A percentile compares a stretch with the other conserved stretches of the same genome.
phyloP scores from a whole-genome alignment of 2,113 vertebrate genomes.

The Enhydra lutris region DNA sequence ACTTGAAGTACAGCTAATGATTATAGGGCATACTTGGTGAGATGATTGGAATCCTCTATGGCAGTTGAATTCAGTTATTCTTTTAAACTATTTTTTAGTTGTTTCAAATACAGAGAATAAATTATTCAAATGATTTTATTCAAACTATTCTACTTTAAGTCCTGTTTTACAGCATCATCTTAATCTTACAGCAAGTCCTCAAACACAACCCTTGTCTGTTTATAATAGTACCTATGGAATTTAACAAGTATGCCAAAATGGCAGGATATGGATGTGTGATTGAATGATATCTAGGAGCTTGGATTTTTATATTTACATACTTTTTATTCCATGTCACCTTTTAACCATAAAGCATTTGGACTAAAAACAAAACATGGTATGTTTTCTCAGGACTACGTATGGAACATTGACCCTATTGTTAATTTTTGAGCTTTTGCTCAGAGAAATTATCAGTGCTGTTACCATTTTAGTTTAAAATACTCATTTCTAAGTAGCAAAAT shows the following conservation, averaged over 20 bases:
- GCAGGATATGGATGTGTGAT: not conserved
- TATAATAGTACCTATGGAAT: not conserved
- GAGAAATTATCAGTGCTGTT: not conserved
- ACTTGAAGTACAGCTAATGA: conserved; percentile 17
- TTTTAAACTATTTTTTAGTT: conserved; percentile 13
- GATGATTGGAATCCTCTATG: not conserved
- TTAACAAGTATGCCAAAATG: not conserved
- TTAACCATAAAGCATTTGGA: not conserved
- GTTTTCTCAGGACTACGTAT: not conserved
- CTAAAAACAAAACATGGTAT: not conserved
- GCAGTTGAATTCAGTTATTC: not conserved
- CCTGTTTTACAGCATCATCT: not conserved
- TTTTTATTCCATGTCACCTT: not conserved
- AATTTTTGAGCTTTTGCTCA: conserved; percentile 1
- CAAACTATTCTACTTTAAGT: not conserved
- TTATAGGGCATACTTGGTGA: not conserved
- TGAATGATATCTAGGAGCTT: not conserved
- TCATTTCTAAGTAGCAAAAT: conserved; percentile 15
- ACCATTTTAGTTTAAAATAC: conserved; percentile 32
- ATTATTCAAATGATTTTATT: not conserved
- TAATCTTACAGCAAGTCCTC: not conserved
- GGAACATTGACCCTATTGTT: not conserved
- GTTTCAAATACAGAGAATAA: conserved; percentile 12
- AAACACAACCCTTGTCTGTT: not conserved
- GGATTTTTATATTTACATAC: not conserved